Evolutionary conservation across 2,888 invertebrate genomes (phyloP).

Genomic region (Pyrrhopygopsis socrates): DNA sequence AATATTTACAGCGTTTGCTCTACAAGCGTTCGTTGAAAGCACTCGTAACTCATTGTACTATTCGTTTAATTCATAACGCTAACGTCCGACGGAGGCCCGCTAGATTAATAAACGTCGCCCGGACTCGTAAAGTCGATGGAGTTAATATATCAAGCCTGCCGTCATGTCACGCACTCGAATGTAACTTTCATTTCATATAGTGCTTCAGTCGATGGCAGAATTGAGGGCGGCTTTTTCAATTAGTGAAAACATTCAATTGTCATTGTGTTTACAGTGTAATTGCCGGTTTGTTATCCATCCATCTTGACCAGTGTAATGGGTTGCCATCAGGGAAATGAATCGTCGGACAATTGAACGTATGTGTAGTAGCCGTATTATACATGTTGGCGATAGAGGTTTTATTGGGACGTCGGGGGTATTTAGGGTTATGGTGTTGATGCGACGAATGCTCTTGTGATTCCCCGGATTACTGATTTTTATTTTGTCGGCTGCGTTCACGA

Average conservation of each 20-base stretch:
- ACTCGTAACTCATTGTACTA: conserved; percentile 28
- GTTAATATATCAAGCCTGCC: conserved; percentile 92
- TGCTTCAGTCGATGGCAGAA: conserved; percentile 92
- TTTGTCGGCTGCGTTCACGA: background rate
- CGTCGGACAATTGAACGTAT: conserved; percentile 89
- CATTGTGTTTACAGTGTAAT: conserved; percentile 94
- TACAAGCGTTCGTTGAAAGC: background rate
- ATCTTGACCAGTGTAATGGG: conserved; percentile 94
- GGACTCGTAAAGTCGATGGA: conserved; percentile 93
- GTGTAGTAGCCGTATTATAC: conserved; percentile 90
- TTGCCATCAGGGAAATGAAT: conserved; percentile 94
- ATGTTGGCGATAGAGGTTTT: conserved; percentile 92
- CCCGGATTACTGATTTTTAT: conserved; percentile 11
- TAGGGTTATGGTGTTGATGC: conserved; percentile 88
- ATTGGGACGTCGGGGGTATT: conserved; percentile 89
- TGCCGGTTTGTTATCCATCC: conserved; percentile 94
- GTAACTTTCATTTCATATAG: conserved; percentile 94
- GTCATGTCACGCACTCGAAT: conserved; percentile 91
- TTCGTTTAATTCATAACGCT: conserved; percentile 90
- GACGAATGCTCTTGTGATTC: conserved; percentile 27
- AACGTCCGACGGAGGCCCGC: conserved; percentile 90
- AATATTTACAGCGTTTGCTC: conserved; percentile 11
- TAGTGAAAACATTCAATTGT: conserved; percentile 94
- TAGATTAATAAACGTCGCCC: conserved; percentile 93
- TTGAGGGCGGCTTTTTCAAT: conserved; percentile 93